phyloP scores from a whole-genome alignment of 2,888 invertebrate genomes.

The Lepidochrysops patricia region DNA sequence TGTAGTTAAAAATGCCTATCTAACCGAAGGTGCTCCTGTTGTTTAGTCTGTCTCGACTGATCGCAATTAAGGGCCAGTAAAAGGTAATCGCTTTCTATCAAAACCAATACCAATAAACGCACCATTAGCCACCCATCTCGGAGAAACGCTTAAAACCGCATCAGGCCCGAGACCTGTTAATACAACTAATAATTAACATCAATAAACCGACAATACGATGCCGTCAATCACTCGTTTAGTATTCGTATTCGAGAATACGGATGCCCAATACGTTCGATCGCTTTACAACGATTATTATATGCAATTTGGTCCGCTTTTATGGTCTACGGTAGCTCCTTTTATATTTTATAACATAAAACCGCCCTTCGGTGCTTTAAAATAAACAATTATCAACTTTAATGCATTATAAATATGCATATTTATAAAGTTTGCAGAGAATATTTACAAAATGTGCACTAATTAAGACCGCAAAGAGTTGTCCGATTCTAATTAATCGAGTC shows the following conservation, averaged over 20 bases:
- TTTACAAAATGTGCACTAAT: constrained; percentile 7
- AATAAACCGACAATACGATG: constrained; percentile 46
- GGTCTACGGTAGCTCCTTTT: constrained; percentile 17
- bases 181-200: constrained; percentile 65
- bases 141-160: constrained; percentile 38
- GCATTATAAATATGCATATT: constrained; percentile 18
- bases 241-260: constrained; percentile 42
- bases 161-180: constrained; percentile 32
- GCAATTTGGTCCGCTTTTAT: constrained; percentile 13
- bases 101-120: constrained; percentile 55
- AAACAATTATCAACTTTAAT: constrained; percentile 16
- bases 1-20: not conserved
- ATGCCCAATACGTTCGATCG: constrained; percentile 27
- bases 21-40: not conserved
- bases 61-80: constrained; percentile 17
- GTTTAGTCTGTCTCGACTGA: constrained; percentile 6
- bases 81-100: constrained; percentile 35
- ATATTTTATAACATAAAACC: constrained; percentile 8
- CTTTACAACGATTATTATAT: constrained; percentile 23
- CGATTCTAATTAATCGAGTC: constrained; percentile 57
- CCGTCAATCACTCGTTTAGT: constrained; percentile 37
- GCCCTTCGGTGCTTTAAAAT: constrained; percentile 8
- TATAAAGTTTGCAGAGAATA: constrained; percentile 14
- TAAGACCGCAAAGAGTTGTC: constrained; percentile 30
- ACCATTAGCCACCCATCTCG: constrained; percentile 52